phyloP scores from a whole-genome alignment of 2,888 invertebrate species.

The Agriopis marginaria region DNA sequence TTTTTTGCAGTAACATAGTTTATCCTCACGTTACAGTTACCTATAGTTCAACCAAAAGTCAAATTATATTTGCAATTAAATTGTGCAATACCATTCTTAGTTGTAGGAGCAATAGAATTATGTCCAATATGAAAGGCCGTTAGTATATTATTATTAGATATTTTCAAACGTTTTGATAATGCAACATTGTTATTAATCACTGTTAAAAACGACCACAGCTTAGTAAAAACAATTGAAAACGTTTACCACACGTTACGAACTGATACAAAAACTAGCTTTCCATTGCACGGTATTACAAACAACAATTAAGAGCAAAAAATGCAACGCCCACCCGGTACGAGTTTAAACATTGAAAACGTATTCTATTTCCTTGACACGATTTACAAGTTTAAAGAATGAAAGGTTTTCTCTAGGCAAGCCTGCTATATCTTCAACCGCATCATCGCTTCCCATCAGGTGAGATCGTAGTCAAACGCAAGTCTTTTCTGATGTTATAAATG shows the following conservation, averaged over 20 bases:
- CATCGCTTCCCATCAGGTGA: no score
- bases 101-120: no score
- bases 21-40: no score
- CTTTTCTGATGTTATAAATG: no score
- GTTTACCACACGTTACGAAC: conserved; percentile 21
- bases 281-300: conserved; percentile 48
- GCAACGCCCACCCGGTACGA: conserved; percentile 42
- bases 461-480: no score
- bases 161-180: background rate
- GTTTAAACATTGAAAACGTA: conserved; percentile 58
- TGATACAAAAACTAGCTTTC: conserved; percentile 36
- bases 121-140: no score
- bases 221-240: conserved; percentile 21
- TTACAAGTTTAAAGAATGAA: background rate
- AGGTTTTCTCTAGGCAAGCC: background rate
- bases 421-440: no score
- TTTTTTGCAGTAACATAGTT: no score
- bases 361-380: conserved; percentile 46
- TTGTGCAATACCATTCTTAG: no score
- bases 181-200: conserved; percentile 7
- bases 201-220: conserved; percentile 5
- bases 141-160: no score
- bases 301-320: conserved; percentile 50
- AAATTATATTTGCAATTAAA: no score
- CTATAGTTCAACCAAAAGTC: no score